A percentile compares a stretch with the other conserved stretches of the same genome.
Conservation (phyloP, 2,888 invertebrate species). For the Dione juno region DNA sequence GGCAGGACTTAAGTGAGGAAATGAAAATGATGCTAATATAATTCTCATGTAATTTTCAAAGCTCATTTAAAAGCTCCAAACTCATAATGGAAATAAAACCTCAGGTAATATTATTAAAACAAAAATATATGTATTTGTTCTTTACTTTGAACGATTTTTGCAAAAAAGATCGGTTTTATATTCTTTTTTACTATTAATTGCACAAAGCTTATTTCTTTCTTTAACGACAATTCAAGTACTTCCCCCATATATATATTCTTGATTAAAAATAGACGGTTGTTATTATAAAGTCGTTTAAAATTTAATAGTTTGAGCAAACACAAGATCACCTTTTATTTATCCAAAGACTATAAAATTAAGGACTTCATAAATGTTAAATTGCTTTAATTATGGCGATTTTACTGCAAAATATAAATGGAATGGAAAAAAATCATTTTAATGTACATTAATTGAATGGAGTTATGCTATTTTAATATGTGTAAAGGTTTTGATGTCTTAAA, state of each 20-base stretch:
- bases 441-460: constrained; percentile 2
- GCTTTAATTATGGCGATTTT: constrained; percentile 15
- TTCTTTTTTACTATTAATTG: not conserved
- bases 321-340: constrained; percentile 11
- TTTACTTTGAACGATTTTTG: constrained; percentile 1
- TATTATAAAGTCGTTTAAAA: constrained; percentile 27
- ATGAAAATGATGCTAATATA: too few relatives aligned
- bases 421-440: not conserved
- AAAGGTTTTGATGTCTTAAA: constrained; percentile 3
- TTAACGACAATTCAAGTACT: constrained; percentile 9
- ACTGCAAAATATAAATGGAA: constrained; percentile 9
- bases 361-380: constrained; percentile 23
- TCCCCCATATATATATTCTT: constrained; percentile 1
- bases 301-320: constrained; percentile 25
- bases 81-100: too few relatives aligned
- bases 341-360: constrained; percentile 10
- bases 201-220: not conserved
- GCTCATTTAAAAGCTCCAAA: too few relatives aligned
- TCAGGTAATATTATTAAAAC: not conserved
- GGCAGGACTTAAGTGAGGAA: too few relatives aligned
- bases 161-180: constrained; percentile 10
- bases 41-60: too few relatives aligned
- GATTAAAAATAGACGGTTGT: constrained; percentile 12
- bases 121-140: not conserved
- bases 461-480: not conserved